Percentiles rank a stretch among this genome's conserved stretches.
Conservation (phyloP, 2,113 vertebrate genomes). For the Haplochromis burtoni region DNA sequence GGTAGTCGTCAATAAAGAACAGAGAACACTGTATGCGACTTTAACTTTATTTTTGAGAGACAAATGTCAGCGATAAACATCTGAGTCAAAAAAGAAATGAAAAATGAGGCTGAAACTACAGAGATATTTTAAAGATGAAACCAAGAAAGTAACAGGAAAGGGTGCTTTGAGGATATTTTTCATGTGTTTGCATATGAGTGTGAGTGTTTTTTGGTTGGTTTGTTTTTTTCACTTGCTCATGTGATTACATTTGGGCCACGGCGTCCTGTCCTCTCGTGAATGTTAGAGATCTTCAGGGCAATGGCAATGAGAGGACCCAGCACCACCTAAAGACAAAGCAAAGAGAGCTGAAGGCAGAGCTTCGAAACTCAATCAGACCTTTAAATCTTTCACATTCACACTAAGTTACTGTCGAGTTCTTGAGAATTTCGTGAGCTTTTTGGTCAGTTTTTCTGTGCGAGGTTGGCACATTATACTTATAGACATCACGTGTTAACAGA, state of each 20-base stretch:
- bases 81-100: neutral
- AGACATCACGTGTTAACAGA: neutral
- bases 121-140: neutral
- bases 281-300: slow-evolving; percentile 93
- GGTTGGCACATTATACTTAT: neutral
- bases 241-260: slow-evolving; percentile 93
- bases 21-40: neutral
- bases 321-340: slow-evolving; percentile 75
- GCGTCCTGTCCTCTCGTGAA: slow-evolving; percentile 91
- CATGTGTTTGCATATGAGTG: neutral
- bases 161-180: neutral
- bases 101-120: neutral
- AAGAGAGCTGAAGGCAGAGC: neutral
- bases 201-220: neutral
- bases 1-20: neutral
- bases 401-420: neutral
- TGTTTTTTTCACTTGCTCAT: slow-evolving; percentile 66
- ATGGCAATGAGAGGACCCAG: slow-evolving; percentile 96
- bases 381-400: neutral
- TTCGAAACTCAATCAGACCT: neutral
- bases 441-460: neutral
- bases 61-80: neutral
- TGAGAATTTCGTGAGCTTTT: neutral
- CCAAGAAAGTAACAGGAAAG: neutral
- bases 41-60: neutral